These are phyloP conservation scores for Trissolcus japonicus DNA, from an alignment of 2,888 invertebrate species.

Conservation along the genomic window DNA sequence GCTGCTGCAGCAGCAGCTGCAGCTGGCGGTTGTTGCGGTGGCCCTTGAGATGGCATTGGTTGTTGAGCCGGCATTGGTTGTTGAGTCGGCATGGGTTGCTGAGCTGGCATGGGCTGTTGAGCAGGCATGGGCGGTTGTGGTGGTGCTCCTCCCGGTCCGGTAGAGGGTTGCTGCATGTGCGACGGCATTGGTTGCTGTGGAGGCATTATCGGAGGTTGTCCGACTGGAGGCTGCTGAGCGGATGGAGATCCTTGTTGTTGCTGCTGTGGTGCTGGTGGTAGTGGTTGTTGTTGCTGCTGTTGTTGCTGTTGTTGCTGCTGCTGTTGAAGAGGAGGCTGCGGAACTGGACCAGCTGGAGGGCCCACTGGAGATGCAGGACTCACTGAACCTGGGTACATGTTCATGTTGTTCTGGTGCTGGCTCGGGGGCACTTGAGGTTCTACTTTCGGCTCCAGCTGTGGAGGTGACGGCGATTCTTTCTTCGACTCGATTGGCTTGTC, in stretches of 20 bases:
- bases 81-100: background rate
- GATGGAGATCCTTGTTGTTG: constrained; percentile 51
- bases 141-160: constrained; percentile 5
- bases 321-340: constrained; percentile 38
- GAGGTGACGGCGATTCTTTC: constrained; percentile 71
- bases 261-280: constrained; percentile 52
- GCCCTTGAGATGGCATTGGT: constrained; percentile 36
- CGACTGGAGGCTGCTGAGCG: constrained; percentile 56
- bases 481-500: constrained; percentile 65
- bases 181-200: constrained; percentile 33
- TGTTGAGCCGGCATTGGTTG: constrained; percentile 37
- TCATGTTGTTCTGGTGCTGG: constrained; percentile 61
- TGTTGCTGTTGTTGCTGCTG: constrained; percentile 60
- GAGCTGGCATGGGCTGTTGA: constrained; percentile 33
- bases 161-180: constrained; percentile 44
- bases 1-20: constrained; percentile 59
- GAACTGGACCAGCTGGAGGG: constrained; percentile 22
- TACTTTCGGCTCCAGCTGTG: constrained; percentile 67
- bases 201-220: constrained; percentile 58
- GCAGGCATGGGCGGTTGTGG: constrained; percentile 1
- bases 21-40: constrained; percentile 22
- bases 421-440: constrained; percentile 59
- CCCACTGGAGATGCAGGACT: constrained; percentile 68
- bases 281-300: constrained; percentile 61
- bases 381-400: constrained; percentile 67